Conservation (phyloP, 1,140 invertebrate species). For the Dolichoris vasculosae region DNA sequence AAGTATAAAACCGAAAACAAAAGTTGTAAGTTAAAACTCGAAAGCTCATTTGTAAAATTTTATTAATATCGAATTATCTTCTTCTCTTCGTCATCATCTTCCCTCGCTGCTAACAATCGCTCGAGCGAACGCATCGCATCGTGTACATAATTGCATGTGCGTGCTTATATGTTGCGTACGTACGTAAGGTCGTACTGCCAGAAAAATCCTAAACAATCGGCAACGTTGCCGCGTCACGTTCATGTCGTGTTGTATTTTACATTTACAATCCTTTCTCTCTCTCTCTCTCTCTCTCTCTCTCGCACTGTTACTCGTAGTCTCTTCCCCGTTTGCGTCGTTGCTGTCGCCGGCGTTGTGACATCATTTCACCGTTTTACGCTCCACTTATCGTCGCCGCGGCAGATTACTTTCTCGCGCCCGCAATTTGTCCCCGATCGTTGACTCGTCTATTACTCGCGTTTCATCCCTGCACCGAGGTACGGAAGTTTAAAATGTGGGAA, state of each 20-base stretch:
- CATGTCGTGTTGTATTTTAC: background rate
- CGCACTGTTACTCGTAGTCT: background rate
- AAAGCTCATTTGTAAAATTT: conserved; percentile 7
- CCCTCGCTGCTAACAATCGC: background rate
- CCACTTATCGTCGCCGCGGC: conserved; percentile 61
- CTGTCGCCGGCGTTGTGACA: conserved; percentile 57
- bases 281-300: conserved; percentile 7
- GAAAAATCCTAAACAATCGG: conserved; percentile 69
- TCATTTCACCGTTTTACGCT: conserved; percentile 66
- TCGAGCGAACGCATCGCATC: background rate
- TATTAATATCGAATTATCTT: background rate
- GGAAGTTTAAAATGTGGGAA: background rate
- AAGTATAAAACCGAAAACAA: background rate
- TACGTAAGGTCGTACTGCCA: conserved; percentile 62
- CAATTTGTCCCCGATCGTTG: conserved; percentile 21
- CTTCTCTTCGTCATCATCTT: background rate
- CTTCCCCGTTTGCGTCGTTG: background rate
- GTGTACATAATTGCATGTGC: background rate
- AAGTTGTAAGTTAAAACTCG: background rate
- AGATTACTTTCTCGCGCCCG: conserved; percentile 55
- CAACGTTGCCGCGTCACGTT: conserved; percentile 62
- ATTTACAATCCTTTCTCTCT: conserved; percentile 8
- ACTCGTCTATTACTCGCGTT: background rate
- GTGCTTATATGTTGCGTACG: background rate
- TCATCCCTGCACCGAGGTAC: background rate